phyloP scores from a whole-genome alignment of 2,113 vertebrate species.

The Neogobius melanostomus region DNA sequence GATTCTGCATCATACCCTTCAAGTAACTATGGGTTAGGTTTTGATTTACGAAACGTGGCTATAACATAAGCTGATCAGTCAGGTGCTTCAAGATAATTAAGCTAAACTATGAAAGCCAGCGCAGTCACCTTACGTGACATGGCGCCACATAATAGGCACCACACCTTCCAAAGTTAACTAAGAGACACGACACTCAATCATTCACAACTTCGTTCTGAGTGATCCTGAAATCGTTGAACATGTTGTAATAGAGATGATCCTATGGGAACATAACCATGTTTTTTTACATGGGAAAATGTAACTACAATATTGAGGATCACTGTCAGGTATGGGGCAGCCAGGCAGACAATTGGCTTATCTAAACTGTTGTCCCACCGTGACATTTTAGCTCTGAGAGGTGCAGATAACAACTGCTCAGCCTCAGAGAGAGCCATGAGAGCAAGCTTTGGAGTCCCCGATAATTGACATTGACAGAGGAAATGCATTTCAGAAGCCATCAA shows the following conservation, averaged over 20 bases:
- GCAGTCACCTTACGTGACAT: no score
- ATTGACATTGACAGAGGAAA: conserved; percentile 27
- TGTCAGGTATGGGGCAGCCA: not conserved
- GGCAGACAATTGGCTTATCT: not conserved
- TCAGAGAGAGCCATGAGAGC: not conserved
- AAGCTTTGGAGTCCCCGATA: conserved; percentile 21
- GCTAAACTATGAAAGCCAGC: not conserved
- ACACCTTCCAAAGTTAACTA: no score
- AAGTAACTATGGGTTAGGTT: not conserved
- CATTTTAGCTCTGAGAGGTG: not conserved
- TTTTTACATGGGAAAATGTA: no score
- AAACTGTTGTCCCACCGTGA: not conserved
- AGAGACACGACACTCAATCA: no score
- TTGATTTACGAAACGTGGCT: not conserved
- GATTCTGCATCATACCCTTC: not conserved
- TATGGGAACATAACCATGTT: no score
- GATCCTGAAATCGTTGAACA: no score
- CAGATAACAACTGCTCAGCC: not conserved
- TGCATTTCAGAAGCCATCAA: conserved; percentile 25
- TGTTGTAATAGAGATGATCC: no score
- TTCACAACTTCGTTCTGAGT: no score
- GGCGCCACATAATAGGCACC: no score
- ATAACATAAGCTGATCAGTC: not conserved
- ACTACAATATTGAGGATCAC: not conserved
- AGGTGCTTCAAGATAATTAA: not conserved